Base-by-base conservation (phyloP, 1,140 invertebrate genomes). In the Drosophila ficusphila region DNA sequence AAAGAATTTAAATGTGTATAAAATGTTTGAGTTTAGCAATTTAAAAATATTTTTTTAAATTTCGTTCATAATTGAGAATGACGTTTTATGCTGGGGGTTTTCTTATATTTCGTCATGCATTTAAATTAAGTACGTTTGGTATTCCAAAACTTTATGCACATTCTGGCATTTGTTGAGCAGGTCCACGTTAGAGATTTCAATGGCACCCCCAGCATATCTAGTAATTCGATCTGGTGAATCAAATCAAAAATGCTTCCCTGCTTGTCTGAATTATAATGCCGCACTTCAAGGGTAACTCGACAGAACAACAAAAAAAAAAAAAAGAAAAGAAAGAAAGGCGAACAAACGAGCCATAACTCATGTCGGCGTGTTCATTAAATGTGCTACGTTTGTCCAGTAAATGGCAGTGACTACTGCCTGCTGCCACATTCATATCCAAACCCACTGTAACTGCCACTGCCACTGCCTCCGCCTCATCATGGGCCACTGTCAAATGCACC, bases 311-410 rank as follows among this genome's bases (percentile, higher is more conserved):
- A n/a, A n/a, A n/a, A n/a, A n/a, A n/a, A n/a, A n/a, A n/a, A n/a
- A 4, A 9, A 61, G 23, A 58, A 36, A 19, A 25, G 21, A 21
- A 7, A 16, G 14, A 52, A 44, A 33, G 8, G 21, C 34, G 60
- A 65, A 48, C 46, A 65, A 51, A 52, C 62, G 69, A 64, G 52
- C 62, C 64, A 82, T 82, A 82, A 82, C 53, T 82, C 79, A 82
- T 83, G 79, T 82, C 78, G 82, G 56, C 78, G 65, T 82, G 78
- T 81, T 81, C 78, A 81, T 81, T 81, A 82, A 81, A 82, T 81
- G 69, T 69, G 67, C 65, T 60, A 51, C 70, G 61, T 79, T 65
- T 73, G 56, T 41, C 64, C 60, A 62, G 56, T 25, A 21, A 60
- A 34, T 58, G 58, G 14, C 58, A 39, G 19, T 31, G 27, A n/a